Conservation (phyloP, 2,113 vertebrate genomes). For the Arvicanthis niloticus region DNA sequence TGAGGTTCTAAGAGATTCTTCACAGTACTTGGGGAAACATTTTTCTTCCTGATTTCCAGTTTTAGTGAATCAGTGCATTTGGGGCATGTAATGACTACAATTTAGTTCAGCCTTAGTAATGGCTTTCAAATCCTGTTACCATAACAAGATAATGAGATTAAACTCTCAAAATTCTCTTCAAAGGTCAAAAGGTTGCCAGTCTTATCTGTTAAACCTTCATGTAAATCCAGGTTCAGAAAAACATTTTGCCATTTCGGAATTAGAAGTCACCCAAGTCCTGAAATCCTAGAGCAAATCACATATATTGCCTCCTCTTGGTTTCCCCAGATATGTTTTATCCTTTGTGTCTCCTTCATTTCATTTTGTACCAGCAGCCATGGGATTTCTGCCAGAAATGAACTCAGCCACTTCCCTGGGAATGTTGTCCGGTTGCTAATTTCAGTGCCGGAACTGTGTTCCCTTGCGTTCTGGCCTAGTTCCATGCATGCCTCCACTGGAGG, state of each 20-base stretch:
- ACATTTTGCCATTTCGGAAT: conserved; percentile 69
- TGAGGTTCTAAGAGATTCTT: conserved; percentile 21
- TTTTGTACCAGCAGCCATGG: conserved; percentile 77
- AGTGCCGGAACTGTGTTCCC: conserved; percentile 88
- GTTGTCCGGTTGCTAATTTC: conserved; percentile 90
- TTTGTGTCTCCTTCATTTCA: conserved; percentile 54
- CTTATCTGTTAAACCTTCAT: conserved; percentile 27
- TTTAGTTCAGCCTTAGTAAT: conserved; percentile 37
- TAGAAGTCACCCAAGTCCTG: conserved; percentile 42
- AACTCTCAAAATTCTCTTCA: conserved; percentile 54
- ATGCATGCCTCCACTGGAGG: conserved; percentile 85
- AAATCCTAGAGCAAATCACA: conserved; percentile 21
- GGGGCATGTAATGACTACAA: conserved; percentile 26
- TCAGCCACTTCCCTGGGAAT: conserved; percentile 86
- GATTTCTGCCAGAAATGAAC: conserved; percentile 82
- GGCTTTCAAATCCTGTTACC: conserved; percentile 55
- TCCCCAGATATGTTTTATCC: conserved; percentile 42
- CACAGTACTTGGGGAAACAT: neutral
- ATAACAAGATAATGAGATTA: conserved; percentile 36
- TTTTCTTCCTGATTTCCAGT: neutral
- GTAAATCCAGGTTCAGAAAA: conserved; percentile 49
- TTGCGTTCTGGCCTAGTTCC: conserved; percentile 86
- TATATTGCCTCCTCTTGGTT: conserved; percentile 14
- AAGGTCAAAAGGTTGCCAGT: conserved; percentile 41
- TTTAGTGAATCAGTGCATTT: conserved; percentile 7